Evolutionary conservation across 2,888 invertebrate genomes (phyloP).

Genomic region (Rotaria sp.): DNA sequence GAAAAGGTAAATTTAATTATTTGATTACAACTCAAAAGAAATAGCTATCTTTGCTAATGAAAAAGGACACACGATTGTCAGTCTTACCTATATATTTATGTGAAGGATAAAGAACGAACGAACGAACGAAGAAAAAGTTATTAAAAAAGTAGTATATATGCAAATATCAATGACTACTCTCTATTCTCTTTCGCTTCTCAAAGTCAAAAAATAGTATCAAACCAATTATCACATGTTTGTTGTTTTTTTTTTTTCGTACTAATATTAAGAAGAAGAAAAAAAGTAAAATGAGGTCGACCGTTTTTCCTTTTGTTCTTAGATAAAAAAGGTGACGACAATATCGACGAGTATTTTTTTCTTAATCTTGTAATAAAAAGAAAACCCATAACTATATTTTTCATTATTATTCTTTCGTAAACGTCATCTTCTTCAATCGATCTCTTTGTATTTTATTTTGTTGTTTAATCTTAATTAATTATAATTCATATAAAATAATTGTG

Average conservation of each 20-base stretch:
- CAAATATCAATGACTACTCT: neutral
- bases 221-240: no score
- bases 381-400: no score
- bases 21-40: slow-evolving; percentile 54
- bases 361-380: no score
- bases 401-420: no score
- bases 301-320: neutral
- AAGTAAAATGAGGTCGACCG: neutral
- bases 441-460: no score
- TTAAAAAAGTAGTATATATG: neutral
- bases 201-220: no score
- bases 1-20: slow-evolving; percentile 62
- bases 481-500: no score
- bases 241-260: no score
- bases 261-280: neutral
- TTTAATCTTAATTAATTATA: no score
- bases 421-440: no score
- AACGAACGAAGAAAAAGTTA: neutral
- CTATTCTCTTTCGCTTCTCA: neutral
- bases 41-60: neutral
- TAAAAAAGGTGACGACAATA: neutral
- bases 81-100: neutral
- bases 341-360: neutral
- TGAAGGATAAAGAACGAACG: neutral
- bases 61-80: neutral